phyloP scores from a whole-genome alignment of 1,140 invertebrate genomes.

The Meloidogyne floridensis region DNA sequence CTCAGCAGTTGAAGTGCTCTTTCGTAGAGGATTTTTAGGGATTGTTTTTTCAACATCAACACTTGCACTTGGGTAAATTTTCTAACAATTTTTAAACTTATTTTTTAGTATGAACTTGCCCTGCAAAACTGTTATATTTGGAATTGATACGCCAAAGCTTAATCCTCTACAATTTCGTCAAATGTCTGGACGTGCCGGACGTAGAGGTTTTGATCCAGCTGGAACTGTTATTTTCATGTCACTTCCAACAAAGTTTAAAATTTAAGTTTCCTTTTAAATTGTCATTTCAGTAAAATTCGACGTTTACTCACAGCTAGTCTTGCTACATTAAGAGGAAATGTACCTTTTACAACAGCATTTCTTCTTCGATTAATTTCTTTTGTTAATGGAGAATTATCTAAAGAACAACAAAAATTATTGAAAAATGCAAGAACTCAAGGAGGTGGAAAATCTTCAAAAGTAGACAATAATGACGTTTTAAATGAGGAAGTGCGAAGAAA shows the following conservation, averaged over 20 bases:
- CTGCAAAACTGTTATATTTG: slow-evolving; percentile 65
- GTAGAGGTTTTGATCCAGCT: slow-evolving; percentile 64
- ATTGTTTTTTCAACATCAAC: slow-evolving; percentile 64
- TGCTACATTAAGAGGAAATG: slow-evolving; percentile 63
- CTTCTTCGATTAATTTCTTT: slow-evolving; percentile 58
- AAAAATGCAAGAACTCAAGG: slow-evolving; percentile 37
- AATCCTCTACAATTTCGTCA: slow-evolving; percentile 65
- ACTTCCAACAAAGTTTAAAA: slow-evolving; percentile 55
- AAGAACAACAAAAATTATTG: slow-evolving; percentile 14
- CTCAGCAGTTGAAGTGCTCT: slow-evolving; percentile 62
- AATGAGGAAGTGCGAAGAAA: slow-evolving; percentile 37
- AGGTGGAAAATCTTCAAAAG: slow-evolving; percentile 1
- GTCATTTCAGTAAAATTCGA: slow-evolving; percentile 59
- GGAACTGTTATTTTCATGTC: slow-evolving; percentile 65
- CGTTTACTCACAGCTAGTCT: slow-evolving; percentile 61
- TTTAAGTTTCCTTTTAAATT: background rate
- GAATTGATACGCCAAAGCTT: slow-evolving; percentile 60
- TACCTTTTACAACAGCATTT: slow-evolving; percentile 60
- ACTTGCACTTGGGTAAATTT: slow-evolving; percentile 54
- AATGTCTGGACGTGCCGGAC: slow-evolving; percentile 65
- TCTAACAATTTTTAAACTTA: background rate
- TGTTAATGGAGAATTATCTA: slow-evolving; percentile 48
- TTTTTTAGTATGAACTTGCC: slow-evolving; percentile 65
- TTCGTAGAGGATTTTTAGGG: slow-evolving; percentile 60
- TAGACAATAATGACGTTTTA: slow-evolving; percentile 40